A percentile compares a stretch with the other conserved stretches of the same genome.
phyloP scores from a whole-genome alignment of 2,113 vertebrate species.

The Passer montanus region DNA sequence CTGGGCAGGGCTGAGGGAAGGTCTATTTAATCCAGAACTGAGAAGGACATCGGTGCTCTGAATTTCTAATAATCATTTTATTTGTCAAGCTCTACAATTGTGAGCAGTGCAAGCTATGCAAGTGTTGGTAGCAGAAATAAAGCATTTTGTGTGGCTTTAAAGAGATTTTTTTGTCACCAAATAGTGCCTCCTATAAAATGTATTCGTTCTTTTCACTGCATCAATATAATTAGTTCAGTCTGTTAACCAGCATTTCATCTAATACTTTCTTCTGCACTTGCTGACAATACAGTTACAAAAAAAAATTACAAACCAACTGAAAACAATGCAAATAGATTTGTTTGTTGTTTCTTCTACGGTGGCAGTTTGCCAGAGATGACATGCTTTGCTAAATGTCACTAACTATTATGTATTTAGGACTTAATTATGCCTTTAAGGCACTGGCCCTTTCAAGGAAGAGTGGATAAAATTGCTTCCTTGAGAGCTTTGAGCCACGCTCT shows the following conservation, averaged over 20 bases:
- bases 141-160: not conserved
- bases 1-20: not conserved
- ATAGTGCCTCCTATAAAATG: not conserved
- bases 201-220: not conserved
- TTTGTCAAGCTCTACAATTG: not conserved
- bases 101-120: not conserved
- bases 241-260: not conserved
- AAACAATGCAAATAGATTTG: constrained; percentile 12
- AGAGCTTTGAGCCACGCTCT: not conserved
- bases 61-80: not conserved
- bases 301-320: not conserved
- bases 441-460: constrained; percentile 10
- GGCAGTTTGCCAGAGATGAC: constrained; percentile 39
- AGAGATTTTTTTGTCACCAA: not conserved
- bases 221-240: not conserved
- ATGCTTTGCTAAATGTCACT: constrained; percentile 51
- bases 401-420: constrained; percentile 53
- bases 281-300: constrained; percentile 7
- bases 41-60: not conserved
- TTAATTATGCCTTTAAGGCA: constrained; percentile 63
- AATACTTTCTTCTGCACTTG: not conserved
- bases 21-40: not conserved
- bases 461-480: constrained; percentile 25
- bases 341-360: not conserved
- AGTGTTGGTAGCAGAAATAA: not conserved